Conservation (phyloP, 2,113 vertebrate genomes). For the Malurus alboscapulatus region DNA sequence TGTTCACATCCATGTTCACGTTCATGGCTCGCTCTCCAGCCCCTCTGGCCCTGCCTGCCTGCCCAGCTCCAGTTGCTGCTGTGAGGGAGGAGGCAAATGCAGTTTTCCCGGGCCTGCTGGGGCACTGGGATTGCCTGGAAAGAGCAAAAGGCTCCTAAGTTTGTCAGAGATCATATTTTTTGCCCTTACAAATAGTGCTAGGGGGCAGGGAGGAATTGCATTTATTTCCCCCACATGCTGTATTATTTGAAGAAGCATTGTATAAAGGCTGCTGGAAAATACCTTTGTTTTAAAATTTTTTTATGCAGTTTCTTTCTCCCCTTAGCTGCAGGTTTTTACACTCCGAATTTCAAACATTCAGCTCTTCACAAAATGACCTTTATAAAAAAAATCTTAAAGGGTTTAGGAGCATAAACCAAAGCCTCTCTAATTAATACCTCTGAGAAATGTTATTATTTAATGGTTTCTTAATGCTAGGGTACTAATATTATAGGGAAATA, state of each 20-base stretch:
- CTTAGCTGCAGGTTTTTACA: not conserved
- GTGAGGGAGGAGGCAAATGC: not conserved
- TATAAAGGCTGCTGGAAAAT: not conserved
- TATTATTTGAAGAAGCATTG: not conserved
- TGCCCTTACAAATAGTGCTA: not conserved
- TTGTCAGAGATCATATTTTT: not conserved
- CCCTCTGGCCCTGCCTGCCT: not conserved
- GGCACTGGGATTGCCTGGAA: not conserved
- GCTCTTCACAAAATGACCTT: conserved; percentile 54
- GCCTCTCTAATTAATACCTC: conserved; percentile 66
- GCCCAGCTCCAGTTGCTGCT: not conserved
- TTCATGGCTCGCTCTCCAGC: too few relatives aligned
- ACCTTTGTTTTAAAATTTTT: not conserved
- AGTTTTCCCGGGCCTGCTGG: not conserved
- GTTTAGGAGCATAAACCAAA: conserved; percentile 48
- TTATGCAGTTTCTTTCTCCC: not conserved
- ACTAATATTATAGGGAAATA: conserved; percentile 60
- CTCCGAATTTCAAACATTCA: not conserved
- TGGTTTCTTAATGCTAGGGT: conserved; percentile 42
- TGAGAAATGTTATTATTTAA: conserved; percentile 54
- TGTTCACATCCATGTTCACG: too few relatives aligned
- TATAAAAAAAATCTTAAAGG: conserved; percentile 25
- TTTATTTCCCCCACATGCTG: not conserved
- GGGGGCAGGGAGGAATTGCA: not conserved
- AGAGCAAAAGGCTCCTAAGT: not conserved